Evolutionary conservation across 2,888 invertebrate species (phyloP), one percentile per base, ranked within the genome.

Genomic region (Drosophila siamana): DNA sequence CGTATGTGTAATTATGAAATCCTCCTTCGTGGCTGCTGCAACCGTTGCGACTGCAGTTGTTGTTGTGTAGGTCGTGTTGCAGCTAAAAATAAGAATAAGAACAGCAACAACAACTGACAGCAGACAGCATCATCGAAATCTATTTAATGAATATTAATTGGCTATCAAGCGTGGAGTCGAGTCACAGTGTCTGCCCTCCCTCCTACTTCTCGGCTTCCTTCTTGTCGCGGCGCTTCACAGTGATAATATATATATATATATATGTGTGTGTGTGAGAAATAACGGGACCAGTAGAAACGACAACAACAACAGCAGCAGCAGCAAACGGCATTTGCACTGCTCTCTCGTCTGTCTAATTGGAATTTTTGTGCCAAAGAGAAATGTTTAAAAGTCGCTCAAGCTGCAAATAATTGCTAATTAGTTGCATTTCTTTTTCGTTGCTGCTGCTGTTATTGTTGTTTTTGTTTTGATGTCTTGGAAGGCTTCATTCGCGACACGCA

Each of bases 111-210:
- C 43, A 55, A 68, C 48, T 15, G 65, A 69, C 48, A 60, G 28
- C 11, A 50, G 22, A 41, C 66, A 71, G 24, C 62, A 77, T 68
- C 63, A 76, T 77, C 78, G 69, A 71, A 82, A 80, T 75, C 81
- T 81, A 65, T 72, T 81, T 75, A 85, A 81, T 82, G 87, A 85
- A 82, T 81, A 87, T 82, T 85, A 82, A 82, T 82, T 87, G 81
- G 75, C 79, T 66, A 73, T 80, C 78, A 80, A 78, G 78, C 67
- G 57, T 66, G 74, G 62, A 73, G 33, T 61, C 67, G 54, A 59
- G 75, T 81, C 74, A 74, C 55, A 69, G 16, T 56, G 57, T 57
- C 64, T 59, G 55, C 36, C 46, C 15, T 48, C 52, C 46, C 11
- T 56, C 44, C 46, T 15, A 22, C 36, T 43, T 26, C 33, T 15